Percentiles rank a stretch among this genome's conserved stretches.
These are phyloP conservation scores for Nerophis ophidion DNA, from an alignment of 2,113 vertebrate genomes.

Conservation along the genomic window DNA sequence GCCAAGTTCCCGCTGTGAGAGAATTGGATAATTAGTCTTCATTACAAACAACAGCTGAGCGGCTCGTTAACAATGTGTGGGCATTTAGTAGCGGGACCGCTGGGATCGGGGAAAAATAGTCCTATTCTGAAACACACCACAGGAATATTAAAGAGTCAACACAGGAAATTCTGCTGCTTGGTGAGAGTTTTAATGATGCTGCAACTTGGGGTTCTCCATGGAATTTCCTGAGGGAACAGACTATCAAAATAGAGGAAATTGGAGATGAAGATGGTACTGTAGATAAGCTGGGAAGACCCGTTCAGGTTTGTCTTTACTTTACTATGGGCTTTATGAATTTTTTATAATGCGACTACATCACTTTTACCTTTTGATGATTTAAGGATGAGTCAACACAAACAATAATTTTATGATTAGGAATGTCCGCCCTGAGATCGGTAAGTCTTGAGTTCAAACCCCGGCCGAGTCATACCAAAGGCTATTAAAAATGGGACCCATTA, in stretches of 20 bases:
- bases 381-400: not conserved
- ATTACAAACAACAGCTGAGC: slow-evolving; percentile 7
- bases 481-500: too few relatives aligned
- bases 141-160: slow-evolving; percentile 2
- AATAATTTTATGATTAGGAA: too few relatives aligned
- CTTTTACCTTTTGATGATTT: not conserved
- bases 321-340: slow-evolving; percentile 10
- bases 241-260: not conserved
- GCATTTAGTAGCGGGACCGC: slow-evolving; percentile 1
- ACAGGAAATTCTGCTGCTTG: not conserved
- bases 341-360: not conserved
- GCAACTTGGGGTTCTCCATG: slow-evolving; percentile 1
- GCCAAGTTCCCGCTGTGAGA: not conserved
- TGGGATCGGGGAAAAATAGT: slow-evolving; percentile 1
- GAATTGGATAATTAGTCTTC: slow-evolving; percentile 3
- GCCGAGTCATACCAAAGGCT: too few relatives aligned
- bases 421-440: too few relatives aligned
- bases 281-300: not conserved
- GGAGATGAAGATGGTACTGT: not conserved
- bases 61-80: slow-evolving; percentile 6
- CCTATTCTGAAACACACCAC: not conserved
- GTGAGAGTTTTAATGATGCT: slow-evolving; percentile 3
- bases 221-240: slow-evolving; percentile 16
- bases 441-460: too few relatives aligned
- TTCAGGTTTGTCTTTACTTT: not conserved